Evolutionary conservation across 2,888 invertebrate species (phyloP), one percentile per base, ranked within the genome.

Genomic region (Nineta flava): DNA sequence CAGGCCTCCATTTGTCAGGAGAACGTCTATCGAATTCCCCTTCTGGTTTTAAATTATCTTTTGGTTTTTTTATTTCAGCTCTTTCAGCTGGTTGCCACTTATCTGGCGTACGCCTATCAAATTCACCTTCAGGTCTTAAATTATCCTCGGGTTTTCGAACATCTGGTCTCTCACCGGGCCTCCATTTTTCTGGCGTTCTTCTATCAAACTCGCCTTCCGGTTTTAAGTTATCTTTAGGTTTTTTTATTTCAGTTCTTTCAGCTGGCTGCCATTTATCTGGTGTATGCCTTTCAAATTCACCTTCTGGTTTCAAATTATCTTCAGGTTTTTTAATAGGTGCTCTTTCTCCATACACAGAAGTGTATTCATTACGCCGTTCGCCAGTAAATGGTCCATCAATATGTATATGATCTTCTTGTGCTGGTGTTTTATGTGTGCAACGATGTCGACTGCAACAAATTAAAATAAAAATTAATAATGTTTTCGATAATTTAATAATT

Each of bases 361-460:
- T 64, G 53, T 69, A 71, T 55, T 75, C 74, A 49, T 68, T 67
- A 47, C 66, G 70, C 54, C 72, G 67, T 56, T 70, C 64, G 1
- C 71, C 73, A 46, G 67, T 62, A 56, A 76, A 76, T 2, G 74
- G 79, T 12, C 84, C 84, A 61, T 84, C 84, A 57, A 78, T 72
- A 49, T 77, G 78, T 46, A 86, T 70, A 60, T 85, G 72, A 68
- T 16, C 21, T 21, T 35, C 35, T n/a, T 73, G 71, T 65, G 77
- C 76, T 61, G 65, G 64, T 40, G 66, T 61, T 16, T 76, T 77
- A 69, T 87, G 87, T 57, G 84, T 78, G 68, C 90, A 90, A 61
- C 83, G 80, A 70, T 90, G 90, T 57, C 85, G 85, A 65, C 90
- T 90, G 67, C 1, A 73, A 74, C 3, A 47, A 34, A 26, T 26